Base-by-base conservation (phyloP, 2,113 vertebrate genomes). In the Sorex araneus region DNA sequence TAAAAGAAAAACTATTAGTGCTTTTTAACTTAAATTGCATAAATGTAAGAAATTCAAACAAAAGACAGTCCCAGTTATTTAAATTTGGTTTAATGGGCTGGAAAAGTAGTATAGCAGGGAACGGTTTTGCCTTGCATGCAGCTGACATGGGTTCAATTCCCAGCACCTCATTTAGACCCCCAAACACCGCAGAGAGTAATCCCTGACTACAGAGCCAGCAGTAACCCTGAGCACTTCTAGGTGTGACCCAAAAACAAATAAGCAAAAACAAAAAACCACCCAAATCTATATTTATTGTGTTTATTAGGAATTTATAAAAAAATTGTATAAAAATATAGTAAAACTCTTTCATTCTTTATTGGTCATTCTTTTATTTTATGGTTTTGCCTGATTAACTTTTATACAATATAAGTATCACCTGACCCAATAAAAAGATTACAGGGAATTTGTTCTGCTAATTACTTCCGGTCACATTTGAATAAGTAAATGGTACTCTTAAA, bases 391-490 rank as follows among this genome's bases (percentile, higher is more conserved):
- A 76, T 85, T 74, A 40, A 85, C 93, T 88, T 40, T 76, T 79
- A 67, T 21, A 40, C 85, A 70, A 70, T 86, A 57, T 57, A 89
- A 70, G 67, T 66, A 78, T 2, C 34, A 78, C 77, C 76, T 79
- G 66, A 70, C 1, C 1, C 54, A 13, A 15, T 82, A 63, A 73
- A 30, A 66, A 84, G 6, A 74, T 18, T 85, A 54, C 4, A 74
- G 36, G 66, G 25, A 60, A n/a, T 19, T 82, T 75, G 1, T 90
- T 82, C 28, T 30, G 16, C 16, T 78, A 75, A 69, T 45, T 76
- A 76, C 11, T 85, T 94, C 21, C 6, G 92, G 83, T 13, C 8
- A 43, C 45, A 80, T 93, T 91, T 94, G 34, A 89, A 43, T 71
- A 67, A 84, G 64, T 40, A 78, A 47, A 6, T 43, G 10, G 34